A percentile compares a stretch with the other conserved stretches of the same genome.
These are phyloP conservation scores for Argyrosomus japonicus DNA, from an alignment of 2,113 vertebrate genomes.

Conservation along the genomic window DNA sequence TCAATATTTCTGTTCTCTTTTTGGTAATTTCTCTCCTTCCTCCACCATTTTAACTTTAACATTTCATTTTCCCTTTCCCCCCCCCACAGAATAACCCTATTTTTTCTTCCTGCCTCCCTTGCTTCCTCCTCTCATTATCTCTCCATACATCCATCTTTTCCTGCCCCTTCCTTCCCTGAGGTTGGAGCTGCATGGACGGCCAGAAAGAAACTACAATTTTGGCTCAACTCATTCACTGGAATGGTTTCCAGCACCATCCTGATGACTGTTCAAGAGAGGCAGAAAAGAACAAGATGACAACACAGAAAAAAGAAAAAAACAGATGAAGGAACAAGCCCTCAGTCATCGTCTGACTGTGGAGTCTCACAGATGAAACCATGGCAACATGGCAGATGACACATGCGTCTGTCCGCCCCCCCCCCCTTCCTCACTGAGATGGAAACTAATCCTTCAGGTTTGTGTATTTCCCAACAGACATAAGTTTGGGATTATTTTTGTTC, in stretches of 20 bases:
- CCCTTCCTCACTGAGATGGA: conserved; percentile 5
- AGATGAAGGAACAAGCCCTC: conserved; percentile 9
- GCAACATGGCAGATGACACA: conserved; percentile 27
- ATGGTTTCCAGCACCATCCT: background rate
- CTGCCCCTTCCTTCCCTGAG: background rate
- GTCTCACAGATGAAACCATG: conserved; percentile 27
- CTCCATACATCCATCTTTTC: background rate
- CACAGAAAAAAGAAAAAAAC: background rate
- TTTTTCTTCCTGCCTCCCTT: background rate
- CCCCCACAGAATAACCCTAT: background rate
- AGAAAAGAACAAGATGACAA: background rate
- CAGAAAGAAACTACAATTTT: background rate
- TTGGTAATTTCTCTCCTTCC: background rate
- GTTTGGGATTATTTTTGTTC: background rate
- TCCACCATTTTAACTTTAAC: background rate
- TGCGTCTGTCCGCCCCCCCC: background rate
- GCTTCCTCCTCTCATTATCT: background rate
- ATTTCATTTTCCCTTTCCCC: too few relatives aligned
- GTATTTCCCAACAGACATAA: conserved; percentile 29
- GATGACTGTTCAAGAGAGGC: background rate
- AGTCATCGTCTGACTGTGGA: conserved; percentile 4
- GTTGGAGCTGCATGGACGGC: background rate
- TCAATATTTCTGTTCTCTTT: background rate
- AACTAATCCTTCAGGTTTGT: conserved; percentile 33
- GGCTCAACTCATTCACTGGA: background rate